These are phyloP conservation scores for Phenganax marumi DNA, from an alignment of 92 coral and sea anemone species.

Conservation along the genomic window DNA sequence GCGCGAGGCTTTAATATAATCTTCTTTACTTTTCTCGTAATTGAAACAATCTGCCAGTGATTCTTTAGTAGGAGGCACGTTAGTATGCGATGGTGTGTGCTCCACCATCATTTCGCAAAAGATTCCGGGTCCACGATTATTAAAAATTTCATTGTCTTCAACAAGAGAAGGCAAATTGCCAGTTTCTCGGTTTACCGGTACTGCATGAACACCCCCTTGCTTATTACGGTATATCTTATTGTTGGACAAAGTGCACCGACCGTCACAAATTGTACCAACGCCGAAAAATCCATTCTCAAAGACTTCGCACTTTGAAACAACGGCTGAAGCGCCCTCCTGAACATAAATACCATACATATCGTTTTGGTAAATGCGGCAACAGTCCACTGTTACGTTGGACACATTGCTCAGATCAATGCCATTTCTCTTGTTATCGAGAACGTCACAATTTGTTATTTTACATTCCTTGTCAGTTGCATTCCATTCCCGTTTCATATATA, in stretches of 20 bases:
- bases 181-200: conserved; percentile 4
- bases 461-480: not conserved
- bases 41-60: not conserved
- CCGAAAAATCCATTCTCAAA: not conserved
- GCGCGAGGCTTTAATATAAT: conserved; percentile 20
- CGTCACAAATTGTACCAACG: not conserved
- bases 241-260: not conserved
- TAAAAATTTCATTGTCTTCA: conserved; percentile 29
- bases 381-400: not conserved
- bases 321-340: not conserved
- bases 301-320: not conserved
- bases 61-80: not conserved
- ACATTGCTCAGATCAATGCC: not conserved
- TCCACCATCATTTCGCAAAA: conserved; percentile 10
- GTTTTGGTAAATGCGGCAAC: not conserved
- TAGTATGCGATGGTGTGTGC: not conserved
- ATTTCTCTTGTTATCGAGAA: not conserved
- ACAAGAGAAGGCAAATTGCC: conserved; percentile 22
- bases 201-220: conserved; percentile 9
- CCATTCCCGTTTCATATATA: not conserved
- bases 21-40: not conserved
- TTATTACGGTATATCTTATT: conserved; percentile 12
- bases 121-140: conserved; percentile 40
- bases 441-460: not conserved
- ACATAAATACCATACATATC: not conserved